These are phyloP conservation scores for Incurvaria masculella DNA, from an alignment of 2,888 invertebrate species.

Conservation along the genomic window DNA sequence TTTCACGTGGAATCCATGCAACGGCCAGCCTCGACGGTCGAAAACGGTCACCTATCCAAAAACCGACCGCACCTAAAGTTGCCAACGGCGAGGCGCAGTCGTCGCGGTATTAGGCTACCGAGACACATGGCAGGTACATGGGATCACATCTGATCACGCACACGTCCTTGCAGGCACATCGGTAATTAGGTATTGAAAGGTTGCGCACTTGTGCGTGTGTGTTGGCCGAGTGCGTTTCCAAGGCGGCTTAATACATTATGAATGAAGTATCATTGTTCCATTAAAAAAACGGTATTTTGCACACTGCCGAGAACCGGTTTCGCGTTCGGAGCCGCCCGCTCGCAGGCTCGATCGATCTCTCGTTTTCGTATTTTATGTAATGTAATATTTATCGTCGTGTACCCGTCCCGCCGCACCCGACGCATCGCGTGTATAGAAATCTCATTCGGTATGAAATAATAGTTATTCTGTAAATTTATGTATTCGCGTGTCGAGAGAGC, in stretches of 20 bases:
- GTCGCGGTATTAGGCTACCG: no score
- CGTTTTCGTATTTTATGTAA: neutral
- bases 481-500: slow-evolving; percentile 1
- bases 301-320: slow-evolving; percentile 24
- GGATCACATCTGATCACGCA: no score
- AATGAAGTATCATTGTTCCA: slow-evolving; percentile 47
- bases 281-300: slow-evolving; percentile 44
- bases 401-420: neutral
- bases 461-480: neutral
- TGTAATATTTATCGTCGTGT: neutral
- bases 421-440: neutral
- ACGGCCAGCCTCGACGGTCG: no score
- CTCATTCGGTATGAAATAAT: neutral
- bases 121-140: no score
- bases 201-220: slow-evolving; percentile 19
- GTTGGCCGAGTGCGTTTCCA: slow-evolving; percentile 31
- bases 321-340: neutral
- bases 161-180: no score
- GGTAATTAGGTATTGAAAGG: no score
- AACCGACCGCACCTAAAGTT: no score
- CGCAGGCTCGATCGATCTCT: neutral
- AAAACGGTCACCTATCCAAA: no score
- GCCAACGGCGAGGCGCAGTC: no score
- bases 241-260: slow-evolving; percentile 48
- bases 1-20: no score